Base-by-base conservation (phyloP, 1,140 invertebrate genomes). In the Drosophila mauritiana region DNA sequence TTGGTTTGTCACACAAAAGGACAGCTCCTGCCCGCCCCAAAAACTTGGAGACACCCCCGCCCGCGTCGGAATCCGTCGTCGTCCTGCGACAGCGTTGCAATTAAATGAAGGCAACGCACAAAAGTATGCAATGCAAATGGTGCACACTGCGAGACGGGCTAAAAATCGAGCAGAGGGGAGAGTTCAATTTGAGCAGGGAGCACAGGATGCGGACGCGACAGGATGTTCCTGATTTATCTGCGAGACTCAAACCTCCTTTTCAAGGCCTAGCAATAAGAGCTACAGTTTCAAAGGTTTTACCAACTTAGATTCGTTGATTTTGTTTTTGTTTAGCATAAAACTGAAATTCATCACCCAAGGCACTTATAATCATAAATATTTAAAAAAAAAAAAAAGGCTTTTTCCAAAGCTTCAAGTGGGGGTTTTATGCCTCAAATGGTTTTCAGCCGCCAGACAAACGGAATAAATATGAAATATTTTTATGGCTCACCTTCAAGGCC, bases 61-160 rank as follows among this genome's bases (percentile, higher is more conserved):
- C 39, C 36, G n/a, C n/a, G 37, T 27, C 42, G 15, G 15, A 22
- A 22, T 56, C 36, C 48, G 13, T 54, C 42, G 49, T 61, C 67
- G 48, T 61, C 64, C 64, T 42, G 59, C 61, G 42, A 54, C 65
- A 59, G 64, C 70, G 59, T 63, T 84, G 81, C 83, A 86, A 86
- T 88, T 88, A 88, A 86, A 83, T 76, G 72, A 75, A 86, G 70
- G 75, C 79, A 68, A 65, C 45, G 59, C 72, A 75, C 72, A 75
- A 67, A 74, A 67, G 61, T 76, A 75, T 75, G 61, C 72, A 53
- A 76, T 76, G 73, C 72, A 83, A 83, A 84, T 73, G 76, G 52
- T 46, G 31, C 52, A 69, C 57, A 56, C 59, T 67, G 59, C 51
- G 45, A 58, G 37, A 11, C 37, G 36, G 34, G 48, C 64, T 77